A percentile compares a stretch with the other conserved stretches of the same genome.
Conservation (phyloP, 1,140 invertebrate species). For the Phymorhynchus buccinoides region DNA sequence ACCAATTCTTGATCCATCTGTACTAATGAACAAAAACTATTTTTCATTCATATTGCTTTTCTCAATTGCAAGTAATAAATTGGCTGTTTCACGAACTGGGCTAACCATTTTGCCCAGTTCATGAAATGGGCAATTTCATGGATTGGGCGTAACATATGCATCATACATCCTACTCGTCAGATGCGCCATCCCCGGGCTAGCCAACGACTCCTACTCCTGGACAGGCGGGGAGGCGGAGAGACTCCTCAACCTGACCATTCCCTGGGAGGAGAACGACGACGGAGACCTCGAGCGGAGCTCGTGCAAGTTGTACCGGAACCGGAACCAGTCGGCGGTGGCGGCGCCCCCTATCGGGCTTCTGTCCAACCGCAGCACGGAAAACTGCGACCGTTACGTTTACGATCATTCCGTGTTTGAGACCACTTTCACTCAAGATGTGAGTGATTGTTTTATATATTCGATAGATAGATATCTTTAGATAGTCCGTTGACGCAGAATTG, state of each 20-base stretch:
- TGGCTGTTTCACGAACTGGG: no score
- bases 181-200: slow-evolving; percentile 15
- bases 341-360: slow-evolving; percentile 36
- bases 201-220: slow-evolving; percentile 21
- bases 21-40: no score
- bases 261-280: slow-evolving; percentile 25
- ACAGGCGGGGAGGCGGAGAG: background rate
- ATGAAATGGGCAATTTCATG: no score
- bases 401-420: slow-evolving; percentile 81
- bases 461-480: no score
- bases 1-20: no score
- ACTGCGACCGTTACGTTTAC: slow-evolving; percentile 85
- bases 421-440: slow-evolving; percentile 41
- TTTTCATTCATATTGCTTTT: no score
- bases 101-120: no score
- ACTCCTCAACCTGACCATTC: slow-evolving; percentile 26
- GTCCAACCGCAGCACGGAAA: slow-evolving; percentile 82
- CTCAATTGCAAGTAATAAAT: no score
- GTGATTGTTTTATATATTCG: no score
- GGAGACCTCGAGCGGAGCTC: slow-evolving; percentile 6
- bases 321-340: slow-evolving; percentile 39
- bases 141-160: no score
- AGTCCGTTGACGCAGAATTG: no score
- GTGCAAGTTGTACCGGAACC: slow-evolving; percentile 32
- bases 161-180: background rate